A percentile compares a stretch with the other conserved stretches of the same genome.
Evolutionary conservation across 35 echinoderm and acorn worm species (phyloP).

Genomic region (Hemicentrotus pulcherrimus): DNA sequence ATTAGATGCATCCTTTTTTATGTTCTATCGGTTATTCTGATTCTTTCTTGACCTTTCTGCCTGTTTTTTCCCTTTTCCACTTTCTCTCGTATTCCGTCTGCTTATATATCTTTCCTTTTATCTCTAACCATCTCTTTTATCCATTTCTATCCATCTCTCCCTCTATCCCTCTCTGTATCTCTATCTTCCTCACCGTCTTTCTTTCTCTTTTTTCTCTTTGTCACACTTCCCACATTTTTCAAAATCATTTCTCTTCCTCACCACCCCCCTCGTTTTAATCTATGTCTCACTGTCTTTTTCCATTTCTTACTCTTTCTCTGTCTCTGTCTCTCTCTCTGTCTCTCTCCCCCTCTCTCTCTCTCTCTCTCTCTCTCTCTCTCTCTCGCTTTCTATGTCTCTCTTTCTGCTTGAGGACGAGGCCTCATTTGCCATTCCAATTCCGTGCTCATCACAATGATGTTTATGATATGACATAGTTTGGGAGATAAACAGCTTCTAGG

Average conservation of each 20-base stretch:
- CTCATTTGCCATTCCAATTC: neutral
- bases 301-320: neutral
- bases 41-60: neutral
- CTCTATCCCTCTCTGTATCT: too few species aligned
- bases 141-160: too few species aligned
- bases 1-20: neutral
- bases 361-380: neutral
- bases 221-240: too few species aligned
- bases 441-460: slow-evolving; percentile 10
- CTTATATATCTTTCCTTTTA: too few species aligned
- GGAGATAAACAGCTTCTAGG: neutral
- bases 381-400: neutral
- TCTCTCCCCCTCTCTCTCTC: neutral
- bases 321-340: neutral
- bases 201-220: neutral
- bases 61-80: neutral
- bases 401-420: neutral
- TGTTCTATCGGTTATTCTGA: neutral
- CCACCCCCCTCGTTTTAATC: neutral
- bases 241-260: too few species aligned
- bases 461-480: slow-evolving; percentile 8
- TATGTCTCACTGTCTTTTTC: too few species aligned
- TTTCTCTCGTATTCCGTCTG: neutral
- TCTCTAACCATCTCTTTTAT: too few species aligned
- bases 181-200: neutral